A percentile compares a stretch with the other conserved stretches of the same genome.
phyloP scores from a whole-genome alignment of 1,140 invertebrate genomes.

The Sycobia sp. region DNA sequence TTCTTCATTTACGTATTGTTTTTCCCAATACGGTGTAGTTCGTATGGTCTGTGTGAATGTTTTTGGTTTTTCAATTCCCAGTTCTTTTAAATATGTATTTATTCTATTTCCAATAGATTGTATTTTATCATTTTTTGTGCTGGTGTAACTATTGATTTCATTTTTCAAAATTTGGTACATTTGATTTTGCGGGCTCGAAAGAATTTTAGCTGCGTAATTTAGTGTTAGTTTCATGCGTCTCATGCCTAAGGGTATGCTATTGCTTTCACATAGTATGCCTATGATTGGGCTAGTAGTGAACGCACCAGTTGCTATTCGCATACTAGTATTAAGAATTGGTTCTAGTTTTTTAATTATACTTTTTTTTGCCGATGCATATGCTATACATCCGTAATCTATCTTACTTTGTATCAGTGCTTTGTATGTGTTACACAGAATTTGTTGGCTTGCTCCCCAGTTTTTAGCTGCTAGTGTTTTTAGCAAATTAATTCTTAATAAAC shows the following conservation, averaged over 20 bases:
- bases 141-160: background rate
- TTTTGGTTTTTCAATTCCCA: background rate
- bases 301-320: background rate
- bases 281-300: background rate
- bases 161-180: background rate
- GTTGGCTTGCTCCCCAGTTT: background rate
- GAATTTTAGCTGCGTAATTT: background rate
- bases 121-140: background rate
- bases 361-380: too few relatives aligned
- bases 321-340: background rate
- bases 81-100: background rate
- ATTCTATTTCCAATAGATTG: background rate
- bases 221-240: too few relatives aligned
- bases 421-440: background rate
- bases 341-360: too few relatives aligned
- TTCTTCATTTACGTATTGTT: background rate
- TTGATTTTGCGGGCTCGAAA: background rate
- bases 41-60: background rate
- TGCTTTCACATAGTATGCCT: background rate
- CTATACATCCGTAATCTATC: background rate
- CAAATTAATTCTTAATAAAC: background rate
- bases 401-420: background rate
- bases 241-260: background rate
- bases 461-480: background rate
- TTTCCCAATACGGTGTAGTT: too few relatives aligned